A percentile compares a stretch with the other conserved stretches of the same genome.
Conservation (phyloP, 2,113 vertebrate species). For the Neotoma lepida region DNA sequence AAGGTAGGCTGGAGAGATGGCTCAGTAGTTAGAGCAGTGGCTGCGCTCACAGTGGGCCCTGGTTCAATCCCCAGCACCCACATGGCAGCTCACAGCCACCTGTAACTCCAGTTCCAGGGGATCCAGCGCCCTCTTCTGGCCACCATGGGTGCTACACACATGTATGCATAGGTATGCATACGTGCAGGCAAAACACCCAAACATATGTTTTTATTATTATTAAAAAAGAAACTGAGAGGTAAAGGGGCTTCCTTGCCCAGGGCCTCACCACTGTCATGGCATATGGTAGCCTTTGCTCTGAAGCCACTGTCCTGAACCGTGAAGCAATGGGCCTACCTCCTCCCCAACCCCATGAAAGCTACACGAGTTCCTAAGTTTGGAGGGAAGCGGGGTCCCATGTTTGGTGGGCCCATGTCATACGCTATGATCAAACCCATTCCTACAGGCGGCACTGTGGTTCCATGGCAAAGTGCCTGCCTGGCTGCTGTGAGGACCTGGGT, state of each 20-base stretch:
- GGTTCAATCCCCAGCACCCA: not conserved
- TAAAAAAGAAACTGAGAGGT: not conserved
- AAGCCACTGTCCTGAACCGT: not conserved
- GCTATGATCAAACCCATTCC: not conserved
- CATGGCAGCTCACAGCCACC: not conserved
- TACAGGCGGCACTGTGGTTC: not conserved
- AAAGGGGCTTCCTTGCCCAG: not conserved
- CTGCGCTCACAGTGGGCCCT: not conserved
- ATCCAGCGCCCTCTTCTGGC: not conserved
- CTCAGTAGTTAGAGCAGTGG: not conserved
- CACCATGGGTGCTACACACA: not conserved
- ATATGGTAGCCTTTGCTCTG: accelerated
- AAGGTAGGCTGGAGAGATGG: not conserved
- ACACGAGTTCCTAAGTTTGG: not conserved
- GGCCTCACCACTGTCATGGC: too few relatives aligned
- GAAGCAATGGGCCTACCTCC: not conserved
- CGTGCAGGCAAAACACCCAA: not conserved
- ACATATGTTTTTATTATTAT: not conserved
- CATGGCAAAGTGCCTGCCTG: not conserved
- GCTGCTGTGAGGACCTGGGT: not conserved
- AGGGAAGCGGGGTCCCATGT: not conserved
- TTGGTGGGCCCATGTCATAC: not conserved
- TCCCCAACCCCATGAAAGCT: not conserved
- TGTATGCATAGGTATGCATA: not conserved
- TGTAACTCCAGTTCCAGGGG: not conserved